These are phyloP conservation scores for Scaptomyza pallida DNA, from an alignment of 1,140 invertebrate species.

Conservation along the genomic window DNA sequence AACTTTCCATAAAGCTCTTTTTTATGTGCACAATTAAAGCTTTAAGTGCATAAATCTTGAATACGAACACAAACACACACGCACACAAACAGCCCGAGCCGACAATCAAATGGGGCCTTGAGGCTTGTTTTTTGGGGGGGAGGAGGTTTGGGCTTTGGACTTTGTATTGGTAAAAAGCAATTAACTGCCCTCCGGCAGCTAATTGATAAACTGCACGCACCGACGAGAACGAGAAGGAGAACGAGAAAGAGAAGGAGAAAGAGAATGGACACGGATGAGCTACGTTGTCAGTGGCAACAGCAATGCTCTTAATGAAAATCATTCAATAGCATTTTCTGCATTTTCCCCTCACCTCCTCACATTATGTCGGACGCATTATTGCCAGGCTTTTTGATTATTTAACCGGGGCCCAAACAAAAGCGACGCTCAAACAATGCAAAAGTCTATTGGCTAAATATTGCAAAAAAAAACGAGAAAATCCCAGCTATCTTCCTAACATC, in stretches of 20 bases:
- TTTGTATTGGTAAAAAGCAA: constrained; percentile 55
- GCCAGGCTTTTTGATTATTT: constrained; percentile 40
- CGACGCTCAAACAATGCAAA: constrained; percentile 66
- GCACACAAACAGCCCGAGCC: neutral
- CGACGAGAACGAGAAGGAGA: neutral
- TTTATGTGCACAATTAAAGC: constrained; percentile 8
- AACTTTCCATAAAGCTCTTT: neutral
- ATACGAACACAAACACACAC: neutral
- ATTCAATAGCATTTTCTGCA: constrained; percentile 17
- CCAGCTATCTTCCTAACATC: neutral
- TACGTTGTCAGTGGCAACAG: constrained; percentile 50
- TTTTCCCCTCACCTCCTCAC: neutral
- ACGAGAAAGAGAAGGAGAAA: neutral
- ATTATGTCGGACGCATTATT: neutral
- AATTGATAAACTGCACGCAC: constrained; percentile 77
- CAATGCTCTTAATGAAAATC: constrained; percentile 74
- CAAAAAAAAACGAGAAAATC: constrained; percentile 31
- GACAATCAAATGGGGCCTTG: constrained; percentile 13
- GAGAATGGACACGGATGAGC: neutral
- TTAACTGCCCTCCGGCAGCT: constrained; percentile 68
- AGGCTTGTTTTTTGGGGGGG: neutral
- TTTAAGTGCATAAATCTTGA: constrained; percentile 6
- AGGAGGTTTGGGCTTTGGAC: neutral
- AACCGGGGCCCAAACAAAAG: constrained; percentile 62
- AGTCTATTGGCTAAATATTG: constrained; percentile 78